Base-by-base conservation (phyloP, 2,113 vertebrate genomes). In the Coturnix japonica region DNA sequence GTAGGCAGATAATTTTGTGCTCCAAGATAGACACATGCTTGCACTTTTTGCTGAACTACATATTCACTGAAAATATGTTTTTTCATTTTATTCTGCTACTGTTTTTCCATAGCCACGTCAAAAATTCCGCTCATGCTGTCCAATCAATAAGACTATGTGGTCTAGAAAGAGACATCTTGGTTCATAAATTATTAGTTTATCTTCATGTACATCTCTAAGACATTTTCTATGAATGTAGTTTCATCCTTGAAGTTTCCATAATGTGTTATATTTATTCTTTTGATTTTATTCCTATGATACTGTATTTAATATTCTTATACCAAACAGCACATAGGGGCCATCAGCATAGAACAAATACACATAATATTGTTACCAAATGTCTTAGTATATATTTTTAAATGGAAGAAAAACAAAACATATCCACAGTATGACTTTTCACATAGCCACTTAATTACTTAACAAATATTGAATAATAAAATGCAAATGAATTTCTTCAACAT, bases 281-380 rank as follows among this genome's bases (percentile, higher is more conserved):
- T 35, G 46, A 6, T 76, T 95, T 93, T 87, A 78, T 51, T 87
- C 16, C 81, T 94, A 70, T 82, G 35, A 84, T 92, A 26, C 14
- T 79, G 47, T 81, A 57, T 71, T 74, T 46, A 71, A 61, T 28
- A 46, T 5, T 9, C 39, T 91, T 22, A 51, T 31, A 79, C 41
- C 39, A 91, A 54, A 21, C 8, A 63, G 31, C 21, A 65, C 1
- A 4, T 56, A 81, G 53, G 6, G 67, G 33, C 78, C 81, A 94
- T 94, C 82, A 95, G 33, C 65, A 85, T 31, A 91, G 86, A 93
- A 94, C 33, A 97, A 91, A 92, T 59, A 61, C 64, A 41, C 17
- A 70, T 20, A 33, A 91, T 94, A 93, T 93, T 91, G 73, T 79
- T 95, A 76, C 90, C 95, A 97, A 95, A 95, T 94, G 91, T 92